Percentiles rank a stretch among this genome's conserved stretches.
phyloP scores from a whole-genome alignment of 1,140 invertebrate species.

The Zaprionus ornatus region DNA sequence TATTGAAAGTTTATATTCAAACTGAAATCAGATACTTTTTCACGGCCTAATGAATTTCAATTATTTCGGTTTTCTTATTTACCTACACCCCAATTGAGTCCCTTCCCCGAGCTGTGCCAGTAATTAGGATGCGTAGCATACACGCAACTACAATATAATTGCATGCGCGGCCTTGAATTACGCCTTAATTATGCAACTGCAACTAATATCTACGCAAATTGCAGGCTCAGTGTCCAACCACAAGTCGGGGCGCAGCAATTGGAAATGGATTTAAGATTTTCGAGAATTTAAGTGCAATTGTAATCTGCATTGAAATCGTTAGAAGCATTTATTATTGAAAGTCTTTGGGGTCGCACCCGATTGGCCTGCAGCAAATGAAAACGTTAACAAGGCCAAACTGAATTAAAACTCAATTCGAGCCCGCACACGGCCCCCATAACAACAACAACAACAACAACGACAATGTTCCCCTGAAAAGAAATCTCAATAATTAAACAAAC shows the following conservation, averaged over 20 bases:
- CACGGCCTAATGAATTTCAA: background rate
- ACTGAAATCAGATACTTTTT: background rate
- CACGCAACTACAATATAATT: slow-evolving; percentile 4
- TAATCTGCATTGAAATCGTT: background rate
- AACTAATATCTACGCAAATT: slow-evolving; percentile 16
- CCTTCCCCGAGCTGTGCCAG: background rate
- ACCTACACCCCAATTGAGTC: background rate
- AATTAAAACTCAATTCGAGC: slow-evolving; percentile 71
- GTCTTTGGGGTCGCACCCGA: background rate
- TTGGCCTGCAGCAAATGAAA: slow-evolving; percentile 42
- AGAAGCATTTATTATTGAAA: background rate
- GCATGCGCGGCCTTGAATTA: background rate
- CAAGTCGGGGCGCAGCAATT: background rate
- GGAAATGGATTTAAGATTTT: background rate
- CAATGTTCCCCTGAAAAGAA: slow-evolving; percentile 27
- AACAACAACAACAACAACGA: background rate
- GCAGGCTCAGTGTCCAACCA: background rate
- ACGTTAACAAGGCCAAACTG: slow-evolving; percentile 54
- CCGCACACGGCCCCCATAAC: background rate
- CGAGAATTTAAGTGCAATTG: background rate
- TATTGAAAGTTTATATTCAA: background rate
- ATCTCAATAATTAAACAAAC: slow-evolving; percentile 69
- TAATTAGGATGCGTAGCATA: background rate
- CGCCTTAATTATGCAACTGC: slow-evolving; percentile 23
- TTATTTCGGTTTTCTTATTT: background rate